Base-by-base conservation (phyloP, 2,113 vertebrate genomes). In the Semnornis frantzii region DNA sequence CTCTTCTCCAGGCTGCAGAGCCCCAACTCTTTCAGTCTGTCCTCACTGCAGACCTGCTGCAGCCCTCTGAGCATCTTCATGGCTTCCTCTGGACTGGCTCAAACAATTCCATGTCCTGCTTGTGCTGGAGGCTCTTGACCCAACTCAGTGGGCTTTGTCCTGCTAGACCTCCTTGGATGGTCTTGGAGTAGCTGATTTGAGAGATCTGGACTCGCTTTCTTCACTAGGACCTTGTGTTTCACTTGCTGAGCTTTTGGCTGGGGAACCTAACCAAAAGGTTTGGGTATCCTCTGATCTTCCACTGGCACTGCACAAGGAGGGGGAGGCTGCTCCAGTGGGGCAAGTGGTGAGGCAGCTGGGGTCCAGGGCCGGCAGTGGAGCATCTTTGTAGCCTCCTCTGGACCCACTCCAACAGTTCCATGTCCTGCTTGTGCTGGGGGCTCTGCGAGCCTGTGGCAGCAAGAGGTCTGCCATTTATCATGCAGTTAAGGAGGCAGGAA, bases 401-500 rank as follows among this genome's bases (percentile, higher is more conserved):
- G 37, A 39, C 37, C 37, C 37, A 10, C 11, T 39, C 37, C 37
- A 39, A 39, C 37, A 39, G 37, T 39, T 39, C 37, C 37, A 39
- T 39, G 37, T 39, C 37, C 37, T 39, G 9, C 37, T 39, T 39
- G 37, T 39, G 37, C 4, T 39, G 37, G 37, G 11, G 37, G 12
- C 84, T 91, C 46, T 83, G 42, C 69, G 91, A 95, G 79, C 64
- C 58, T 55, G 58, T 89, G 87, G 82, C 74, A 91, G 66, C 69
- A 81, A 89, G 84, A 80, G 57, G 50, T 74, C 82, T 89, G 68
- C 93, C 93, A 96, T 92, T 91, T 87, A 91, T 95, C 92, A 93
- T 62, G 75, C 58, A 72, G 75, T 79, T 90, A 85, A 76, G 83
- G 63, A 89, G 73, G 64, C 85, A 92, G 80, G 82, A 73, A 89